phyloP scores from a whole-genome alignment of 2,113 vertebrate genomes.

The Tretioscincus oriximinensis region DNA sequence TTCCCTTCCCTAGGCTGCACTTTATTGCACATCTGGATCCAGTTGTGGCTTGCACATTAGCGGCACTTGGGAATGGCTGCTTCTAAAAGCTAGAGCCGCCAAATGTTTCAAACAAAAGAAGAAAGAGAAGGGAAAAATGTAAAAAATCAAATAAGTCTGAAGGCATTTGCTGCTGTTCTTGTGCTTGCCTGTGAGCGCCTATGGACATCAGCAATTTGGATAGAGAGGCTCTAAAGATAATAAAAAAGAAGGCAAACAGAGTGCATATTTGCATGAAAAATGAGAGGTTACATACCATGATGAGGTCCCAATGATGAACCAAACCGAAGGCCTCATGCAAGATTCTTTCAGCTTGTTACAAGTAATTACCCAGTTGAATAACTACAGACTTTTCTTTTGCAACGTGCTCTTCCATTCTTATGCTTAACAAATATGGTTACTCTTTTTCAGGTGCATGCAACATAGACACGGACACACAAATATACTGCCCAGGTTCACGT shows the following conservation, averaged over 20 bases:
- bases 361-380: background rate
- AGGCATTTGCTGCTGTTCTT: slow-evolving; percentile 2
- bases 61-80: slow-evolving; percentile 57
- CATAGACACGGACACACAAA: background rate
- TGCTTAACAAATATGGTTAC: background rate
- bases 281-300: background rate
- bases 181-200: background rate
- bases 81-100: slow-evolving; percentile 48
- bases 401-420: background rate
- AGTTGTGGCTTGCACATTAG: slow-evolving; percentile 66
- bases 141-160: background rate
- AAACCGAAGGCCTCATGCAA: background rate
- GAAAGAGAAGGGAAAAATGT: background rate
- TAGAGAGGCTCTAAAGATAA: background rate
- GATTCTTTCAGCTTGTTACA: background rate
- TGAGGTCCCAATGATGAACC: background rate
- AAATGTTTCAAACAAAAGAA: slow-evolving; percentile 11
- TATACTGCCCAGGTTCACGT: background rate
- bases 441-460: background rate
- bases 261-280: background rate
- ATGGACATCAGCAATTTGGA: background rate
- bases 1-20: slow-evolving; percentile 29
- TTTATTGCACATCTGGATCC: slow-evolving; percentile 66
- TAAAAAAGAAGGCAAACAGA: background rate
- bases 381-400: background rate